A percentile compares a stretch with the other conserved stretches of the same genome.
These are phyloP conservation scores for Notechis scutatus DNA, from an alignment of 2,113 vertebrate species.

Conservation along the genomic window DNA sequence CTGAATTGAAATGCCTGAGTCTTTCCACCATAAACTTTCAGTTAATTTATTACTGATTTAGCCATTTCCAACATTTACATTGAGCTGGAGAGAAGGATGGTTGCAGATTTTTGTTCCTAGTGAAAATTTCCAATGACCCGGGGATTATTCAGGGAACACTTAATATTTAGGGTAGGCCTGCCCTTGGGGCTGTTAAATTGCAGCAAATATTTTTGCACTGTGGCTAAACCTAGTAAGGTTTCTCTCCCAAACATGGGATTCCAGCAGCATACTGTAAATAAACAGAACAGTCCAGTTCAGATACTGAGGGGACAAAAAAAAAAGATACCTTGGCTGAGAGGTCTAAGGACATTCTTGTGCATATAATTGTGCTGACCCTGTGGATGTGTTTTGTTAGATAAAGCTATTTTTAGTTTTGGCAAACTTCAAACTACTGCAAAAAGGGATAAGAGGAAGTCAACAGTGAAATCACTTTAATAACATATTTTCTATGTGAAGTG, in stretches of 20 bases:
- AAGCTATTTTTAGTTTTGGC: conserved; percentile 52
- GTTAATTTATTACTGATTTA: not conserved
- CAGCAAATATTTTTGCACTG: not conserved
- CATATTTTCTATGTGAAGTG: conserved; percentile 70
- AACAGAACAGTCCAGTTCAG: not conserved
- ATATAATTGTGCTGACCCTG: conserved; percentile 3
- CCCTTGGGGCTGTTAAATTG: not conserved
- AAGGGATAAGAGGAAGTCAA: conserved; percentile 72
- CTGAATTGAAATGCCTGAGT: not conserved
- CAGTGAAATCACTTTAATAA: conserved; percentile 73
- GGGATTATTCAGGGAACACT: not conserved
- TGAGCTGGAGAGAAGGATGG: too few species aligned
- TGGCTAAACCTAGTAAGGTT: not conserved
- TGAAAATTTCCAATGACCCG: not conserved
- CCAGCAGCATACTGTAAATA: not conserved
- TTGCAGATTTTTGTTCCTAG: not conserved
- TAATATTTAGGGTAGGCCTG: not conserved
- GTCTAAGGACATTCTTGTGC: not conserved
- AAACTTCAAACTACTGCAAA: conserved; percentile 53
- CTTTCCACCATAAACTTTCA: not conserved
- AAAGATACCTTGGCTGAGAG: not conserved
- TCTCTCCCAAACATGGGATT: not conserved
- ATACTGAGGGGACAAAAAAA: not conserved
- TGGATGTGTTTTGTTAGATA: conserved; percentile 20
- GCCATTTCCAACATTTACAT: not conserved